phyloP scores from a whole-genome alignment of 2,797 vertebrate genomes.

The Oreochromis mossambicus region DNA sequence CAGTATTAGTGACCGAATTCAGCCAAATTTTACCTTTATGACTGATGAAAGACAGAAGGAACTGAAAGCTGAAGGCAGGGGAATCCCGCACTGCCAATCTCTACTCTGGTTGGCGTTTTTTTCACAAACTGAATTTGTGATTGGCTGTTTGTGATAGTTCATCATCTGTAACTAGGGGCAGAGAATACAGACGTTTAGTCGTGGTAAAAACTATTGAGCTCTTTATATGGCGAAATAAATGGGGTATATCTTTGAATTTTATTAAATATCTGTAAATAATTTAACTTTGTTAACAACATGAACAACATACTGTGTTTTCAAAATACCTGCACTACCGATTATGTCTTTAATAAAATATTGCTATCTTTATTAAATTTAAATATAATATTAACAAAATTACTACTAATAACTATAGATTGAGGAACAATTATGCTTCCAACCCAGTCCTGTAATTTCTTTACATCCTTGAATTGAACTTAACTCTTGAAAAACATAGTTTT shows the following conservation, averaged over 20 bases:
- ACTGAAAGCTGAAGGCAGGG: constrained; percentile 17
- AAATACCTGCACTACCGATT: background rate
- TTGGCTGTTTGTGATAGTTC: constrained; percentile 36
- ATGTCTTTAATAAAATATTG: background rate
- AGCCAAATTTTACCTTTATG: background rate
- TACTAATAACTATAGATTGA: background rate
- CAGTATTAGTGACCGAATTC: background rate
- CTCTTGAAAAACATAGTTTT: background rate
- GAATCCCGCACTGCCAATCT: background rate
- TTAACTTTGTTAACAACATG: background rate
- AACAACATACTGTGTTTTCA: background rate
- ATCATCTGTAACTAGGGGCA: constrained; percentile 61
- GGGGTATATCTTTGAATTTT: background rate
- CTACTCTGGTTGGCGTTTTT: background rate
- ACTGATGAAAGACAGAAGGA: background rate
- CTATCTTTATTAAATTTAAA: background rate
- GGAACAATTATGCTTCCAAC: background rate
- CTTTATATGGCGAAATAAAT: background rate
- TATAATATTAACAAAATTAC: background rate
- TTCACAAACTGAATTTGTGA: constrained; percentile 17
- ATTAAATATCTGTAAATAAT: background rate
- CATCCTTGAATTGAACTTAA: background rate
- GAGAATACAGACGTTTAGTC: background rate
- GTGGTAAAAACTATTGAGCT: background rate
- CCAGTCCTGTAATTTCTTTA: background rate